Evolutionary conservation across 2,797 vertebrate genomes (phyloP), one percentile per base, ranked within the genome.

Genomic region (Phataginus tetradactyla): DNA sequence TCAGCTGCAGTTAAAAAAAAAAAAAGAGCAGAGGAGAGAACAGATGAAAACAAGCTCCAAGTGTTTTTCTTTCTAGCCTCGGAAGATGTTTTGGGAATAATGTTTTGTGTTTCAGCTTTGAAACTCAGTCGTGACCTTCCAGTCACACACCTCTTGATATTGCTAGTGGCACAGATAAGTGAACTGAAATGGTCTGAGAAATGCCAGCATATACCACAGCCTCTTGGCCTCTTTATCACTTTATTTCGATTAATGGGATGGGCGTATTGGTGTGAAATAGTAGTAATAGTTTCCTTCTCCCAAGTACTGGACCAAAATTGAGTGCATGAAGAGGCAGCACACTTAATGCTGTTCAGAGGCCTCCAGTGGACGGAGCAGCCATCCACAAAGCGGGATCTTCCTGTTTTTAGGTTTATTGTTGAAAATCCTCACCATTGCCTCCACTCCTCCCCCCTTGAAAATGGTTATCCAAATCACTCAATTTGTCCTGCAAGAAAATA

Each of bases 71-170:
- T 61, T 96, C 97, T 97, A 96, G 94, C 95, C 97, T 66, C 71
- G 66, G 86, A 98, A 98, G 95, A 97, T 95, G 97, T 96, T 95
- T 97, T 97, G 98, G 96, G 97, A 98, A 98, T 97, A 96, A 94
- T 92, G 87, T 96, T 98, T 97, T 97, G 84, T 96, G 96, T 97
- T 98, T 98, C 98, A 91, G 81, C 86, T 96, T 95, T 92, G 97
- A 97, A 95, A 98, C 96, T 97, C 91, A 91, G 37, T 86, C 96
- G 93, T 98, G 98, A 98, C 97, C 97, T 98, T 98, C 89, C 81
- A 37, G 75, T 86, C 97, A 97, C 97, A 95, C 96, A 98, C 96
- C 37, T 32, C 94, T 95, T 90, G 66, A 74, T 97, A 97, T 92
- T 96, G 96, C 95, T 96, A 95, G 90, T 95, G 96, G 96, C 95